These are phyloP conservation scores for Clostera curtula DNA, from an alignment of 2,888 invertebrate species.

Conservation along the genomic window DNA sequence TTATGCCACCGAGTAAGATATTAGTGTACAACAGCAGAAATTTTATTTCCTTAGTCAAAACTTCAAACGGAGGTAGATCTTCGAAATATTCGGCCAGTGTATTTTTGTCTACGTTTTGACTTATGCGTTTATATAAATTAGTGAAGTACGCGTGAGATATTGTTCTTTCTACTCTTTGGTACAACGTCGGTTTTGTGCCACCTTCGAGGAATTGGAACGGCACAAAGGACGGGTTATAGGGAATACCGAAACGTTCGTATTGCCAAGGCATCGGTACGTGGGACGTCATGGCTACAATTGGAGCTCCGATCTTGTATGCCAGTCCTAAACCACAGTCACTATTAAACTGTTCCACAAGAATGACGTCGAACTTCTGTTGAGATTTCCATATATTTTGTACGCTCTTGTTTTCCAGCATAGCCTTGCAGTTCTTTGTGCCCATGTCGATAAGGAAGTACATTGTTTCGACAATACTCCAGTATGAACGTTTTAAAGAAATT, in stretches of 20 bases:
- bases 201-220: constrained; percentile 71
- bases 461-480: constrained; percentile 24
- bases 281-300: constrained; percentile 73
- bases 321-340: constrained; percentile 77
- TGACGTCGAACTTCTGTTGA: constrained; percentile 70
- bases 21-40: constrained; percentile 74
- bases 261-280: constrained; percentile 74
- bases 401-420: constrained; percentile 35
- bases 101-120: constrained; percentile 34
- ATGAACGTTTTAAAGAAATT: constrained; percentile 32
- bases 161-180: constrained; percentile 63
- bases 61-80: constrained; percentile 60
- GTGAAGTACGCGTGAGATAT: constrained; percentile 27
- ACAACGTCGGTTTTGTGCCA: constrained; percentile 58
- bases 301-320: constrained; percentile 71
- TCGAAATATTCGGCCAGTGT: constrained; percentile 52
- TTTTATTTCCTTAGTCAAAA: constrained; percentile 65
- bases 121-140: constrained; percentile 26
- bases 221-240: constrained; percentile 74
- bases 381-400: constrained; percentile 49
- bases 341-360: constrained; percentile 75
- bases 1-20: constrained; percentile 65
- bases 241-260: constrained; percentile 69
- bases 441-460: constrained; percentile 24
- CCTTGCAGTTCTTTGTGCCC: constrained; percentile 39